Evolutionary conservation across 2,797 vertebrate genomes (phyloP).

Genomic region (Enteromius fasciolatus): DNA sequence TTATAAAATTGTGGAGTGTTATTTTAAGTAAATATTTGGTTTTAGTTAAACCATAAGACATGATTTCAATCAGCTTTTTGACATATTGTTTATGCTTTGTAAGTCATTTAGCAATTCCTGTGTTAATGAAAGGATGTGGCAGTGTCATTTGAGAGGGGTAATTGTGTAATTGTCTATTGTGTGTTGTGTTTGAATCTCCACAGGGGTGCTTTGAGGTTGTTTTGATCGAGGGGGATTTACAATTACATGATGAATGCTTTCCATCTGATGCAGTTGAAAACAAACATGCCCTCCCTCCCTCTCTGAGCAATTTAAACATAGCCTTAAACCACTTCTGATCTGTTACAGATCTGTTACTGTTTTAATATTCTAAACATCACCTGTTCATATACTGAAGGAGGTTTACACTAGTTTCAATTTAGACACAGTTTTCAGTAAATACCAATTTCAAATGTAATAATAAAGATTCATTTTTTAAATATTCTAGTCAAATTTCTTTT

Average conservation of each 20-base stretch:
- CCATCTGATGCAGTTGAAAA: neutral
- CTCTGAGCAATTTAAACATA: neutral
- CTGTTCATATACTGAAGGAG: neutral
- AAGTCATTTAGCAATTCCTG: neutral
- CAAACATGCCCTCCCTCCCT: neutral
- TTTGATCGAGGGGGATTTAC: neutral
- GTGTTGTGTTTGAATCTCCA: neutral
- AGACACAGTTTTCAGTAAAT: neutral
- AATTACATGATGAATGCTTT: neutral
- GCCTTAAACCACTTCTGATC: neutral
- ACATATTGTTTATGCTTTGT: neutral
- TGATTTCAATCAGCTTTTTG: neutral
- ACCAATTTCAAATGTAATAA: neutral
- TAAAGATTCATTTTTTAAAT: neutral
- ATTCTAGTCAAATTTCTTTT: no score
- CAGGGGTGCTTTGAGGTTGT: neutral
- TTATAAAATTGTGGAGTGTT: no score
- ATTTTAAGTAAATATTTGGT: neutral
- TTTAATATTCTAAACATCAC: neutral
- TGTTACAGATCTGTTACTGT: neutral
- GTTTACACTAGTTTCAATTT: neutral
- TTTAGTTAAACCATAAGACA: neutral
- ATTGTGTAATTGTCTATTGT: neutral
- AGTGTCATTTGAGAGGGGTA: neutral
- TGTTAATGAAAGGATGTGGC: neutral